Conservation (phyloP, 2,797 vertebrate genomes). For the Zenarchopterus dispar region DNA sequence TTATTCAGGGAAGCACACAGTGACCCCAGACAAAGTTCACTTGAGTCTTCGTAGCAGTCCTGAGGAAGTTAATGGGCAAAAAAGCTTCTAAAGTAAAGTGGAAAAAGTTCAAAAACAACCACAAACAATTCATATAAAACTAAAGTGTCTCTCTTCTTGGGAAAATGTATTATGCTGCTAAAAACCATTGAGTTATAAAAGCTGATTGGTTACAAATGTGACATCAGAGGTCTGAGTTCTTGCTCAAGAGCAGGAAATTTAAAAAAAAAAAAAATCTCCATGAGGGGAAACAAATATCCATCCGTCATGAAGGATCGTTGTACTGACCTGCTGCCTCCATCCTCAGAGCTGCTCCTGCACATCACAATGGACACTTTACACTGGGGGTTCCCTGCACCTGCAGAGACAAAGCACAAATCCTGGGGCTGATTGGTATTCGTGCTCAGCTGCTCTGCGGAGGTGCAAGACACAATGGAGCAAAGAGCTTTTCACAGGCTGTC, state of each 20-base stretch:
- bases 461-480: not conserved
- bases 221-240: not conserved
- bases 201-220: not conserved
- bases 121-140: not conserved
- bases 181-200: conserved; percentile 13
- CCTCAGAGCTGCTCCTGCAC: conserved; percentile 82
- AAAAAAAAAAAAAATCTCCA: not conserved
- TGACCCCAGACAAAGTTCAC: conserved; percentile 10
- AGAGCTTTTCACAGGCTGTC: not conserved
- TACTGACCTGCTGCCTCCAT: conserved; percentile 58
- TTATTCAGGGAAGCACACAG: conserved; percentile 5
- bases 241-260: too few relatives aligned
- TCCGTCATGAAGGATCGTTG: not conserved
- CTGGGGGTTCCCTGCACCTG: conserved; percentile 88
- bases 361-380: conserved; percentile 87
- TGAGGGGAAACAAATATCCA: not conserved
- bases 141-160: not conserved
- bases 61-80: not conserved
- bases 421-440: conserved; percentile 6
- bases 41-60: not conserved
- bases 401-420: conserved; percentile 22
- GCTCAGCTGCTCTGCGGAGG: not conserved
- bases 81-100: not conserved
- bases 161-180: not conserved
- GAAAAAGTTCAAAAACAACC: not conserved